Base-by-base conservation (phyloP, 2,113 vertebrate species). In the Elephas maximus region DNA sequence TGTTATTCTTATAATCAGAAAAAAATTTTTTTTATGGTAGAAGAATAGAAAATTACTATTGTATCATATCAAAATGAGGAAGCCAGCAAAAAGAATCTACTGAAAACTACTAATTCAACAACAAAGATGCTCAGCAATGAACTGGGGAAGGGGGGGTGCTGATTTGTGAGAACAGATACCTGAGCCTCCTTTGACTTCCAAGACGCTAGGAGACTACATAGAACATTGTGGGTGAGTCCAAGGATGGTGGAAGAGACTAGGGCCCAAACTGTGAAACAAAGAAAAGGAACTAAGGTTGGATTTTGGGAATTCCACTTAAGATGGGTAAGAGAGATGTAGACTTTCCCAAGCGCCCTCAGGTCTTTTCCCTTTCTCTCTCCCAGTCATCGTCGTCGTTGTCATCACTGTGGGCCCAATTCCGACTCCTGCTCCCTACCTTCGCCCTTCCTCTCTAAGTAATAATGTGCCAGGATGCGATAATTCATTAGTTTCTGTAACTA, bases 21-120 rank as follows among this genome's bases (percentile, higher is more conserved):
- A 57, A 28, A 92, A 37, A 28, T 37, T 48, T 48, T n/a, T 76
- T 92, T 63, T 41, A 84, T 23, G 53, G 41, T 33, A 76, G 57
- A 74, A 14, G 23, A 91, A 73, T 67, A 24, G 77, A 78, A 53
- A 78, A 57, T 53, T 33, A 67, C 18, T 45, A 45, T 67, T 65
- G 76, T 69, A 67, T n/a, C 26, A 33, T 67, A 57, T 86, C 8
- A 67, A 78, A 86, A 12, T 76, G 23, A 92, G n/a, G 86, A 86
- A 77, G n/a, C 33, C 82, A 85, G 26, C n/a, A 93, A 85, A 60
- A 78, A 93, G 8, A 67, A 93, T 65, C 81, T 93, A 92, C 44
- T 18, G 45, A 93, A 86, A 85, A 86, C 60, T 86, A 78, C 26
- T 41, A 33, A 33, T 11, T 8, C 12, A 85, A 78, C 24, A 77